Percentiles rank a stretch among this genome's conserved stretches.
These are phyloP conservation scores for Dasyurus viverrinus DNA, from an alignment of 2,113 vertebrate genomes.

Conservation along the genomic window DNA sequence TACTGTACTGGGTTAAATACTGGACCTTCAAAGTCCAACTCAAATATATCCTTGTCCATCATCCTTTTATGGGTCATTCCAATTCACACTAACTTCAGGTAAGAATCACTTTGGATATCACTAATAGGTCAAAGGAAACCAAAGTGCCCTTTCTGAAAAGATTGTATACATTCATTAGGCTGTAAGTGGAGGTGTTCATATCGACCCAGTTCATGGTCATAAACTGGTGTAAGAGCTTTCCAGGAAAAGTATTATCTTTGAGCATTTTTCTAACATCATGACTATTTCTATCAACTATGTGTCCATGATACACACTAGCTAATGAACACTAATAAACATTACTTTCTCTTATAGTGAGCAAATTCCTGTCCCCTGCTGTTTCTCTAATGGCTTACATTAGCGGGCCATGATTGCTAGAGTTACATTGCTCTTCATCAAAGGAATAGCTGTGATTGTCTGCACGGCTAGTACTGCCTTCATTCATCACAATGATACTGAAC, in stretches of 20 bases:
- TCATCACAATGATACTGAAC: constrained; percentile 40
- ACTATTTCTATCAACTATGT: constrained; percentile 41
- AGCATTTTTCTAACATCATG: constrained; percentile 38
- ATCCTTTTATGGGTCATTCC: background rate
- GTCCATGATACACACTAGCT: background rate
- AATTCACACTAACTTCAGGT: background rate
- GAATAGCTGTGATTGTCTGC: constrained; percentile 62
- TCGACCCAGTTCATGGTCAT: background rate
- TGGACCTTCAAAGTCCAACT: background rate
- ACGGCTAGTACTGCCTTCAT: background rate
- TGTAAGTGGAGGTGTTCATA: background rate
- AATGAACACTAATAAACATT: constrained; percentile 55
- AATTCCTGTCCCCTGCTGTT: constrained; percentile 58
- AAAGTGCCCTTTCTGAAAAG: background rate
- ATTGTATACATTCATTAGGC: background rate
- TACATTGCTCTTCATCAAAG: constrained; percentile 63
- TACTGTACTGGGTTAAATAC: background rate
- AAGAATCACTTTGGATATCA: background rate
- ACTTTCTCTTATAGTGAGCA: constrained; percentile 38
- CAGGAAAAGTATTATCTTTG: constrained; percentile 35
- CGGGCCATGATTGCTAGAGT: constrained; percentile 67
- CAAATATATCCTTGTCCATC: background rate
- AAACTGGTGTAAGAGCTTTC: constrained; percentile 14
- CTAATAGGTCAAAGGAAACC: background rate
- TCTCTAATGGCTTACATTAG: constrained; percentile 61